Conservation (phyloP, 2,797 vertebrate genomes). For the Enteromius afrohamiltoni region DNA sequence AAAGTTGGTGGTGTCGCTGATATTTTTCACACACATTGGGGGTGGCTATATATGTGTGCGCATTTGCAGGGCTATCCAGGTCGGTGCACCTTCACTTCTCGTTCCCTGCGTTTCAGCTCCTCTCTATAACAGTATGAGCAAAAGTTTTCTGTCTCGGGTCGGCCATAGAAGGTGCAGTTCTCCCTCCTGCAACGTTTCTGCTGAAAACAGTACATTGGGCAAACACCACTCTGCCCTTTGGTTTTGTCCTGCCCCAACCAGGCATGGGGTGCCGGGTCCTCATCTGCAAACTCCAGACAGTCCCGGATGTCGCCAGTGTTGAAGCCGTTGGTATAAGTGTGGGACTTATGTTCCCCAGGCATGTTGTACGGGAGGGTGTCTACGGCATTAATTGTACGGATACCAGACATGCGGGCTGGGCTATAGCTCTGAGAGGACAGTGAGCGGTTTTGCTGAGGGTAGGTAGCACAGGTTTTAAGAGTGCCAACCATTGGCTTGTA, state of each 20-base stretch:
- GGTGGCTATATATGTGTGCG: conserved; percentile 44
- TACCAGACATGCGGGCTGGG: conserved; percentile 88
- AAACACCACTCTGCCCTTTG: conserved; percentile 85
- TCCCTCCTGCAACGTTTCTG: conserved; percentile 96
- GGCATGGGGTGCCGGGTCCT: conserved; percentile 83
- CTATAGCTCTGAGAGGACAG: conserved; percentile 97
- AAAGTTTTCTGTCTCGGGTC: conserved; percentile 95
- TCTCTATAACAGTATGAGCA: conserved; percentile 99
- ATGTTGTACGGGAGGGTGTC: conserved; percentile 86
- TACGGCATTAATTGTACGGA: conserved; percentile 87
- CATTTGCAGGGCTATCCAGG: conserved; percentile 81
- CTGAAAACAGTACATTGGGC: conserved; percentile 88
- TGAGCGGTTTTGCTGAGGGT: conserved; percentile 96
- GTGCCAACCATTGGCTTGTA: conserved; percentile 89
- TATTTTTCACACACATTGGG: conserved; percentile 58
- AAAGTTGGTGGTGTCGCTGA: conserved; percentile 66
- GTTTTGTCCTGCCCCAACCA: conserved; percentile 90
- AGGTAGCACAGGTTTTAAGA: conserved; percentile 95
- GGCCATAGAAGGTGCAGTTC: conserved; percentile 97
- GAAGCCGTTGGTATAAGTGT: conserved; percentile 95
- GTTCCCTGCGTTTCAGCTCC: conserved; percentile 93
- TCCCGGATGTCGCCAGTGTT: conserved; percentile 85
- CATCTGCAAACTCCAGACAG: conserved; percentile 92
- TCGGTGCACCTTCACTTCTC: conserved; percentile 87
- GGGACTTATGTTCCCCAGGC: conserved; percentile 93